These are phyloP conservation scores for Gymnocephalus cernua DNA, from an alignment of 2,113 vertebrate genomes.

Conservation along the genomic window DNA sequence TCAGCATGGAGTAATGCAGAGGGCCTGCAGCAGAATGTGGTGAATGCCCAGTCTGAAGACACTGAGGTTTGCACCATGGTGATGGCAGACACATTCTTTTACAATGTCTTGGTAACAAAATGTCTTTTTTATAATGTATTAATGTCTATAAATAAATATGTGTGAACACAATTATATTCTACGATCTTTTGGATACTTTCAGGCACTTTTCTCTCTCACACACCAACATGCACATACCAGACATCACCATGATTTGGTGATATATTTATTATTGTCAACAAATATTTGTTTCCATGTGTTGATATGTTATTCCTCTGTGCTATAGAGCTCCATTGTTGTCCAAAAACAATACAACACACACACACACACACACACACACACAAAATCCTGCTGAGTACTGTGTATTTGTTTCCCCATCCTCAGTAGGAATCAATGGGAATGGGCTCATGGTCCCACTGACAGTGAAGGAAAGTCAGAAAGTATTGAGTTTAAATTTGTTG, in stretches of 20 bases:
- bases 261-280: background rate
- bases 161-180: background rate
- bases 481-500: background rate
- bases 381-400: no score
- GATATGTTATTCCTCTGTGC: background rate
- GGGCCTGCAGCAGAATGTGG: background rate
- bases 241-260: background rate
- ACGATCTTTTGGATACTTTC: background rate
- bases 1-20: constrained; percentile 45
- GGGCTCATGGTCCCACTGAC: background rate
- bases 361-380: no score
- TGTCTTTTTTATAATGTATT: constrained; percentile 20
- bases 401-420: background rate
- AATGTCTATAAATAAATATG: constrained; percentile 49
- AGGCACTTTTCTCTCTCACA: background rate
- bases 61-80: constrained; percentile 26
- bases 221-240: background rate
- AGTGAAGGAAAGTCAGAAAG: background rate
- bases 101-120: background rate
- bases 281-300: background rate
- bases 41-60: constrained; percentile 45
- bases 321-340: background rate
- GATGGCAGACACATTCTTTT: background rate
- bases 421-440: background rate
- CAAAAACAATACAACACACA: background rate